Conservation (phyloP, 1,140 invertebrate genomes). For the Bombus superbus region DNA sequence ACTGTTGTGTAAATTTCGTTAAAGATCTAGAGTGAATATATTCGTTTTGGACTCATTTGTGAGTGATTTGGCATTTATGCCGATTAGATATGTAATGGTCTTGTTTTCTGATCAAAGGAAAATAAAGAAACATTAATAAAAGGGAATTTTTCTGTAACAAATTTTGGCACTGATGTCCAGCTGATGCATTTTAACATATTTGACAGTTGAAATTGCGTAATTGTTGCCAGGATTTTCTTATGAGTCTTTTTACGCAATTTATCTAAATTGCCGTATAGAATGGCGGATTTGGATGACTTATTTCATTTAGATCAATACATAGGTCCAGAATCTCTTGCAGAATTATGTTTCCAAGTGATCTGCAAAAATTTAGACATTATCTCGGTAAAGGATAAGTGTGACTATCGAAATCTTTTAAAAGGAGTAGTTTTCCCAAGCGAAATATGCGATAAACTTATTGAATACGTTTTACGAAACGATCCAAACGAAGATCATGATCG, state of each 20-base stretch:
- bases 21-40: background rate
- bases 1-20: conserved; percentile 17
- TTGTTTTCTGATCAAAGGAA: background rate
- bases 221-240: conserved; percentile 48
- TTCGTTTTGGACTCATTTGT: conserved; percentile 12
- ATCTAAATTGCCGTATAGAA: conserved; percentile 53
- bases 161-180: conserved; percentile 44
- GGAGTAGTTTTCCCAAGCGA: conserved; percentile 87
- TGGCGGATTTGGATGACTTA: conserved; percentile 75
- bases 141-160: background rate
- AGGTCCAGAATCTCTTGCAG: conserved; percentile 81
- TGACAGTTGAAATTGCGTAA: conserved; percentile 68
- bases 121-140: conserved; percentile 20
- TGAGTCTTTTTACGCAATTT: conserved; percentile 47
- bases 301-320: conserved; percentile 74
- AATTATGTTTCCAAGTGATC: conserved; percentile 86
- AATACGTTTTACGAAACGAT: conserved; percentile 85
- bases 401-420: conserved; percentile 79
- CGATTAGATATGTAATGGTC: conserved; percentile 11
- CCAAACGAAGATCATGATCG: conserved; percentile 84
- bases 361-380: conserved; percentile 86
- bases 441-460: conserved; percentile 88
- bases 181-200: conserved; percentile 64
- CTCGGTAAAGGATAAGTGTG: conserved; percentile 77
- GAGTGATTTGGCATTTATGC: conserved; percentile 5